Conservation (phyloP, 2,797 vertebrate species). For the Triplophysa bombifrons region DNA sequence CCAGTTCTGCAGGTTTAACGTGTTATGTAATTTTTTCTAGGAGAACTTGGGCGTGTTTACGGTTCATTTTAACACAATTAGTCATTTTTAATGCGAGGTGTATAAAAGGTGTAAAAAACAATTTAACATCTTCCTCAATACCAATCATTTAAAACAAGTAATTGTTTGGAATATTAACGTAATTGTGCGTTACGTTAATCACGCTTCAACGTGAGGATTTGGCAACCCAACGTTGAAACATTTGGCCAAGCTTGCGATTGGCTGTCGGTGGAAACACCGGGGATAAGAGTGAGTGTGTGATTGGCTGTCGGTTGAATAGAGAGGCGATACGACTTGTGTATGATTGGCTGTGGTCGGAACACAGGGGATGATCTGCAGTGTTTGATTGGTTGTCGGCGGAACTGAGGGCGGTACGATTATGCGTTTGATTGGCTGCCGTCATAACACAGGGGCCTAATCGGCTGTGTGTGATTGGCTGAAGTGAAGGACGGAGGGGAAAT, state of each 20-base stretch:
- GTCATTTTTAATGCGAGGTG: neutral
- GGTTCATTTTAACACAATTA: neutral
- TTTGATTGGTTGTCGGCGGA: neutral
- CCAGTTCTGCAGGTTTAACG: neutral
- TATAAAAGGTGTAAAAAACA: neutral
- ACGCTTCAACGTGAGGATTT: neutral
- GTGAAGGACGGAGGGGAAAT: conserved; percentile 42
- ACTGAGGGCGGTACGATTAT: neutral
- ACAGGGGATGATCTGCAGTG: too few species aligned
- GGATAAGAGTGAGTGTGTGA: neutral
- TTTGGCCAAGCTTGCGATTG: neutral
- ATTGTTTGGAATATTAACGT: too few species aligned
- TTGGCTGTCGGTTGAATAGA: neutral
- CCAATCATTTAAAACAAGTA: neutral
- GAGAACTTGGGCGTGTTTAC: neutral
- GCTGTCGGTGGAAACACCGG: neutral
- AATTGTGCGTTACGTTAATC: neutral
- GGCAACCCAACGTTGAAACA: conserved; percentile 1
- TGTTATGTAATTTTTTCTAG: neutral
- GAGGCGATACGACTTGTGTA: neutral
- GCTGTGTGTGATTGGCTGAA: conserved; percentile 65
- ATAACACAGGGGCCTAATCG: neutral
- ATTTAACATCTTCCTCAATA: neutral
- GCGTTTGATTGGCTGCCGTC: neutral
- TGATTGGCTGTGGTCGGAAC: neutral